Base-by-base conservation (phyloP, 92 coral and sea anemone species). In the Porites cylindrica region DNA sequence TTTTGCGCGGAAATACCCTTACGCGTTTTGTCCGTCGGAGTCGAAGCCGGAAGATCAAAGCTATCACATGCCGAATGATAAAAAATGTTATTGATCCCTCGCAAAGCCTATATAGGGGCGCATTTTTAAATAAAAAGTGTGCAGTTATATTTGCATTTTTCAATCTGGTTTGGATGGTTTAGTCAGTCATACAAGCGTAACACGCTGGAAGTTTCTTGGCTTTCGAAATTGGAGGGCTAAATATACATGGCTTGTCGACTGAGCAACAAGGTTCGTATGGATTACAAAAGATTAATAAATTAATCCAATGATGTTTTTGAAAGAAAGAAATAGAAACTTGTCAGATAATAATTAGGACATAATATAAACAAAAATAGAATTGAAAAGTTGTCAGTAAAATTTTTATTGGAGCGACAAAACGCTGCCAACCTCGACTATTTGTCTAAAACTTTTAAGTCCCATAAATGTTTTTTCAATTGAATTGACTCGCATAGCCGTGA, bases 311-410 rank as follows among this genome's bases (percentile, higher is more conserved):
- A 1, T 53, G 59, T 23, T 50, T 38, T 16, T 38, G 11, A 19
- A 20, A 13, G 6, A 23, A 58, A 38, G 13, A 68, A 59, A 19
- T 61, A 1, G 59, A 32, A 67, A 52, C 50, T 59, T 70, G 69
- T 82, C 29, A 70, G 59, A 82, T 71, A 65, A 32, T 81, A 81
- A 81, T 81, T 70, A 56, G 66, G 13, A 23, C 14, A 17, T 70
- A 56, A 26, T 59, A 51, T 80, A 67, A 80, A 66, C 84, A 80
- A 8, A 38, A 54, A 10, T 71, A 11, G 76, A 53, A 69, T 69
- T 19, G 58, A 81, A 70, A 71, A 32, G 20, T 19, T n/a, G 58
- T 56, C 52, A 29, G 2, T 58, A 51, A 14, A 50, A 8, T 32
- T 71, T 10, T 20, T 1, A 38, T 38, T 54, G 60, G 60, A 10